These are phyloP conservation scores for Paratrypauchen microcephalus DNA, from an alignment of 2,797 vertebrate genomes.

Conservation along the genomic window DNA sequence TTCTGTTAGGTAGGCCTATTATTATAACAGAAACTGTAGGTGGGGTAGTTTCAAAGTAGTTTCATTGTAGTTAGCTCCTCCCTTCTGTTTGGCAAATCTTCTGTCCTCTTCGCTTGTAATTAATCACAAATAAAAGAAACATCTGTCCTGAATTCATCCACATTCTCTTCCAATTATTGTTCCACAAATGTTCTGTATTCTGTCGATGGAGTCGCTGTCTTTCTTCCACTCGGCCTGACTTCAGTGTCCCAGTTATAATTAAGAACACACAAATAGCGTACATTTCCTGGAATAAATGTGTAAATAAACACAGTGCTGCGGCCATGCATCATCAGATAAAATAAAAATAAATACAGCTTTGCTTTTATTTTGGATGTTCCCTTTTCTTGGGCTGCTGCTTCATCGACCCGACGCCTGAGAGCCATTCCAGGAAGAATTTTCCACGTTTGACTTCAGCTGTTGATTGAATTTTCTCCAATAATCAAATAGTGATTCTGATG, in stretches of 20 bases:
- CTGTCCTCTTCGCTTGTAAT: neutral
- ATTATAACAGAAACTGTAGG: no score
- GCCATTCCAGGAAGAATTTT: neutral
- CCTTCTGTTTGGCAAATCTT: neutral
- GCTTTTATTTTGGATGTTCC: neutral
- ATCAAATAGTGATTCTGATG: neutral
- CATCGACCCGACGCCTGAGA: neutral
- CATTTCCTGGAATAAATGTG: neutral
- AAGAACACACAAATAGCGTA: neutral
- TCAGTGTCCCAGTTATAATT: slow-evolving; percentile 3
- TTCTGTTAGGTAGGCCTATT: no score
- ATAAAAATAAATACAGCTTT: slow-evolving; percentile 3
- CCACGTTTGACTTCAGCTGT: neutral
- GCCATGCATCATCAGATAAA: neutral
- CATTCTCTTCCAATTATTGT: slow-evolving; percentile 2
- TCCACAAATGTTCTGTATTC: slow-evolving; percentile 4
- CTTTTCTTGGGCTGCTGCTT: neutral
- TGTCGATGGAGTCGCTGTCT: neutral
- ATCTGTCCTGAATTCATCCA: slow-evolving; percentile 20
- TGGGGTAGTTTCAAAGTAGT: no score
- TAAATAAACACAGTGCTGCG: slow-evolving; percentile 3
- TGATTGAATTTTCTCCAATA: neutral
- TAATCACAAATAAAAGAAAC: slow-evolving; percentile 20
- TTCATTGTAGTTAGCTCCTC: no score
- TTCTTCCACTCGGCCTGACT: neutral